Base-by-base conservation (phyloP, 2,888 invertebrate species). In the Frankliniella intonsa region DNA sequence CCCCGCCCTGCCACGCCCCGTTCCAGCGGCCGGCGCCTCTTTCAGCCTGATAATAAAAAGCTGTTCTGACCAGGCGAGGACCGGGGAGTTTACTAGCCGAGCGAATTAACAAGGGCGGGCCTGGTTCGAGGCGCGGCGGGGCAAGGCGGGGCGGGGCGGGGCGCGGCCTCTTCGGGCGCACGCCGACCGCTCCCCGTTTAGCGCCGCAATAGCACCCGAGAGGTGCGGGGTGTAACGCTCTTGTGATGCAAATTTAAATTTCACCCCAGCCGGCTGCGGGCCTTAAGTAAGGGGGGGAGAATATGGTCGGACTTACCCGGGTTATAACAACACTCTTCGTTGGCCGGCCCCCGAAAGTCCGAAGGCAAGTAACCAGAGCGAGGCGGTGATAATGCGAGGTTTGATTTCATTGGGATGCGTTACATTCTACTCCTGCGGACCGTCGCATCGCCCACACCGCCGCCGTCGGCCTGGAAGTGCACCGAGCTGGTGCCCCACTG, bases 231-330 rank as follows among this genome's bases (percentile, higher is more conserved):
- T 62, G 62, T 62, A 62, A 62, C 62, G 62, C 69, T 22, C 69
- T 38, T 76, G 69, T 76, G 25, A 76, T 76, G 69, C 69, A 76
- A 76, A 76, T 76, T 76, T 76, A 76, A 76, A 76, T 76, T 25
- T 25, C 22, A 9, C 69, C 22, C 22, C 69, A 9, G 69, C 69
- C 22, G 69, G 38, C 2, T 38, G 38, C 38, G 3, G 38, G 38
- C 38, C 38, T 38, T 38, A 38, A 38, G 38, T 38, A 38, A 5
- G 38, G 38, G 38, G 38, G 38, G 38, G 38, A 38, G 38, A 38
- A 38, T 38, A 38, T 38, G 38, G 38, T 5, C 38, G 38, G 38
- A 38, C 38, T 38, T 38, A 38, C 38, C 38, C 38, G 38, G 38
- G 38, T 38, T 38, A 38, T 38, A 38, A 38, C 38, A 38, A 38